Evolutionary conservation across 2,797 vertebrate genomes (phyloP).

Genomic region (Halcyon badia): DNA sequence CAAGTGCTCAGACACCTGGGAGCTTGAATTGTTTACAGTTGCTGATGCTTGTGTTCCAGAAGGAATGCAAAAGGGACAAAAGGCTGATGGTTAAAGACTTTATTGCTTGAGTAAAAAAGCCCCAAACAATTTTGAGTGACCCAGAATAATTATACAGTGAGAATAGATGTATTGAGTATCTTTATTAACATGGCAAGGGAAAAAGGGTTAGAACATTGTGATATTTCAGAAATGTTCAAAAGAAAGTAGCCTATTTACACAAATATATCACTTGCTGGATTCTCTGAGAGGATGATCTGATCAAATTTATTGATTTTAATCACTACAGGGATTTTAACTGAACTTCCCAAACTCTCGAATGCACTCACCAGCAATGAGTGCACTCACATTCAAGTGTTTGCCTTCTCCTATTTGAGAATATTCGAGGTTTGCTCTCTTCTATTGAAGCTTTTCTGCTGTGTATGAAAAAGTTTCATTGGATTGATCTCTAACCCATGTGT

Average conservation of each 20-base stretch:
- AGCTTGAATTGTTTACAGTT: not conserved
- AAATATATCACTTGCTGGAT: not conserved
- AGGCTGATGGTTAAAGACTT: not conserved
- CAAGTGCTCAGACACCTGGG: not conserved
- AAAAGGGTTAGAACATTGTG: not conserved
- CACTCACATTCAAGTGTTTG: not conserved
- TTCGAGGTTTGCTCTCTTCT: not conserved
- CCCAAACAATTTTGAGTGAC: not conserved
- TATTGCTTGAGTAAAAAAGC: not conserved
- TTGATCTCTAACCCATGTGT: not conserved
- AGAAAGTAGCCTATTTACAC: not conserved
- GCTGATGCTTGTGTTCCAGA: not conserved
- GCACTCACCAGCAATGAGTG: not conserved
- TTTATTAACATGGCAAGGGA: not conserved
- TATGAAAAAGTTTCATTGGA: not conserved
- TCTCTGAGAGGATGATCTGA: not conserved
- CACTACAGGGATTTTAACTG: not conserved
- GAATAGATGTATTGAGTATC: not conserved
- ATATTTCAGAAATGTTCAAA: not conserved
- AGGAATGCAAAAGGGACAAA: not conserved
- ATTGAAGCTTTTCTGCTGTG: not conserved
- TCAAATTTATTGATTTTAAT: not conserved
- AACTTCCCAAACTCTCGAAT: not conserved
- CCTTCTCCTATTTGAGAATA: not conserved
- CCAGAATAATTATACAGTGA: not conserved